These are phyloP conservation scores for Salmo trutta DNA, from an alignment of 2,797 vertebrate genomes.

Conservation along the genomic window DNA sequence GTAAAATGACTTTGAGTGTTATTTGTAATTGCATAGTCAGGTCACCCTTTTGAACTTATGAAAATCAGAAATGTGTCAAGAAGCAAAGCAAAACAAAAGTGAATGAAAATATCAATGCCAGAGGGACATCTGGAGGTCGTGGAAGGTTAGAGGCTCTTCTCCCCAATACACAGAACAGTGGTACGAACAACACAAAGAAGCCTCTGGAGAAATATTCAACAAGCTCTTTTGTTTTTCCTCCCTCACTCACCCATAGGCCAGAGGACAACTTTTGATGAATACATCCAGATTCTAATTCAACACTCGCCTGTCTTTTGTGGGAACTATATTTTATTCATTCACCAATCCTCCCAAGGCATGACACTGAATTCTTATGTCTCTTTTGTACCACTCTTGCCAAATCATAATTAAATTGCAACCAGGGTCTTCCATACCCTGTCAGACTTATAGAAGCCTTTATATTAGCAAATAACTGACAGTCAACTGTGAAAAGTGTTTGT, in stretches of 20 bases:
- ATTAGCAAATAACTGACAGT: conserved; percentile 70
- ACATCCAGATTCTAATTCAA: conserved; percentile 67
- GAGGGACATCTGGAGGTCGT: conserved; percentile 18
- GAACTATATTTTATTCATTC: conserved; percentile 71
- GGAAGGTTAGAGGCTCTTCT: conserved; percentile 41
- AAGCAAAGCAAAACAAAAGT: conserved; percentile 13
- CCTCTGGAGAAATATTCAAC: conserved; percentile 48
- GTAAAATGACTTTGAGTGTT: background rate
- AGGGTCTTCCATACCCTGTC: conserved; percentile 52
- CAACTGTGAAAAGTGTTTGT: conserved; percentile 58
- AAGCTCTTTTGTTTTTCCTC: conserved; percentile 51
- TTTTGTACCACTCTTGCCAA: conserved; percentile 62
- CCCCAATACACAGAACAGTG: conserved; percentile 25
- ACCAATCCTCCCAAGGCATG: conserved; percentile 60
- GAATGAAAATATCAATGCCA: background rate
- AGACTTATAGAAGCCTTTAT: conserved; percentile 70
- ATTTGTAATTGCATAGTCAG: background rate
- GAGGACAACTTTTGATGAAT: conserved; percentile 64
- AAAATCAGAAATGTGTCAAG: background rate
- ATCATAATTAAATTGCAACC: conserved; percentile 71
- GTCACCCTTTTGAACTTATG: background rate
- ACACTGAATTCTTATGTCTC: conserved; percentile 64
- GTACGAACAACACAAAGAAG: conserved; percentile 1
- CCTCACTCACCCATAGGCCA: conserved; percentile 56
- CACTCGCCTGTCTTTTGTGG: conserved; percentile 60